phyloP scores from a whole-genome alignment of 2,888 invertebrate species.

The Hydriomena furcata region DNA sequence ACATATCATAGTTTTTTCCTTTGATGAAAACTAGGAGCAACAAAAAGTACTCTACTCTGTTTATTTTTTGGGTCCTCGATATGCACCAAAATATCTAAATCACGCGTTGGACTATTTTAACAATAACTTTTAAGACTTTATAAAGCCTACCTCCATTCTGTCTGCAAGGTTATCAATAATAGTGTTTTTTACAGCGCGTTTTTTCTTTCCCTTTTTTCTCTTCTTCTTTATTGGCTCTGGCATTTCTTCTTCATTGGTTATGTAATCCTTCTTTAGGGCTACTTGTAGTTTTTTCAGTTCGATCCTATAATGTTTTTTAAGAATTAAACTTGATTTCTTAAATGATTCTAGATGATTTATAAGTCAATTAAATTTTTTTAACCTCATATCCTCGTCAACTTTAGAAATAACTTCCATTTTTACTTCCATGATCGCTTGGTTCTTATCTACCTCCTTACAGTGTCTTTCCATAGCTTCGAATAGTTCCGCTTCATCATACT shows the following conservation, averaged over 20 bases:
- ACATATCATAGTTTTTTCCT: no score
- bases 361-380: not conserved
- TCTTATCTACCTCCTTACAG: constrained; percentile 43
- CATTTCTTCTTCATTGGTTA: constrained; percentile 51
- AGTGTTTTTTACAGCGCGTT: constrained; percentile 36
- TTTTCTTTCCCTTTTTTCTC: constrained; percentile 39
- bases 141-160: constrained; percentile 50
- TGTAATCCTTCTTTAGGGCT: constrained; percentile 60
- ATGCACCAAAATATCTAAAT: no score
- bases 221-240: constrained; percentile 48
- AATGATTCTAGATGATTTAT: no score
- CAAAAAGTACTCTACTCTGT: no score
- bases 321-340: no score
- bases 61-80: no score
- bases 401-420: constrained; percentile 48
- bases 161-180: constrained; percentile 41
- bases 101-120: no score
- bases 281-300: constrained; percentile 52
- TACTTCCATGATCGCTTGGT: constrained; percentile 47
- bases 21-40: no score
- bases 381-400: constrained; percentile 60
- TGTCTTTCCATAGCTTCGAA: constrained; percentile 53
- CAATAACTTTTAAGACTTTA: not conserved
- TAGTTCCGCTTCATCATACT: constrained; percentile 46
- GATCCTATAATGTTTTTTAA: constrained; percentile 41